Conservation (phyloP, 2,797 vertebrate species). For the Iguana delicatissima region DNA sequence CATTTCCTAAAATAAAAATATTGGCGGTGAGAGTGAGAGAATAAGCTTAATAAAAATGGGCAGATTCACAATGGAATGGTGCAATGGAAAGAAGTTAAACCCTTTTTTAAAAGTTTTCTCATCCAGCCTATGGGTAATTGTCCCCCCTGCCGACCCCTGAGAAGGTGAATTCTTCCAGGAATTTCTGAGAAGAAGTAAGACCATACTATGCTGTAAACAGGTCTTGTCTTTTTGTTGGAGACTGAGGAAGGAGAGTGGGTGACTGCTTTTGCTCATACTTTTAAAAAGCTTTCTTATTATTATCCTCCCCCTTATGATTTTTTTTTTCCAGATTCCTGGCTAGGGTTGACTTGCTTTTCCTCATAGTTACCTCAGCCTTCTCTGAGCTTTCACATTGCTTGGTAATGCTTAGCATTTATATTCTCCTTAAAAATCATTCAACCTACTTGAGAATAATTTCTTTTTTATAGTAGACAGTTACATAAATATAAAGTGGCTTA, state of each 20-base stretch:
- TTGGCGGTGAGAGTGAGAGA: not conserved
- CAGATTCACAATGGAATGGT: too few relatives aligned
- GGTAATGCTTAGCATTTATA: not conserved
- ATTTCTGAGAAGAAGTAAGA: not conserved
- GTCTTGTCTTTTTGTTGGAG: not conserved
- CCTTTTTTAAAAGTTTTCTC: not conserved
- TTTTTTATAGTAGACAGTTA: not conserved
- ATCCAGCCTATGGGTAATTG: not conserved
- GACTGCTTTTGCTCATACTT: too few relatives aligned
- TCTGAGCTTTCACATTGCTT: not conserved
- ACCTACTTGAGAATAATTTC: too few relatives aligned
- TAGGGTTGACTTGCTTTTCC: not conserved
- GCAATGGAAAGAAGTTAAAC: too few relatives aligned
- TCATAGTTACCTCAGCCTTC: not conserved
- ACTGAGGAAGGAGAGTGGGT: not conserved
- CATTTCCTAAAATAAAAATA: too few relatives aligned
- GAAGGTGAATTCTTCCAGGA: not conserved
- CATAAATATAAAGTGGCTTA: too few relatives aligned
- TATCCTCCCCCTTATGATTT: not conserved
- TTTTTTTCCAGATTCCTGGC: not conserved
- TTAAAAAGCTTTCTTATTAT: not conserved
- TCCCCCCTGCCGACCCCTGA: too few relatives aligned
- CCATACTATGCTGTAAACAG: not conserved
- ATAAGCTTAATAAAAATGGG: not conserved
- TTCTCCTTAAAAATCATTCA: not conserved